Percentiles rank a stretch among this genome's conserved stretches.
These are phyloP conservation scores for mouse (Mus musculus) DNA, from an alignment of 2,113 vertebrate species.

Conservation along the genomic window GRCm39 chr14:36410001-36410500, in stretches of 20 bases:
- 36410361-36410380: conserved; percentile 23
- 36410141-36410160: not conserved
- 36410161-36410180: not conserved
- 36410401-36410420: not conserved
- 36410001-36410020: not conserved
- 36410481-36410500: not conserved
- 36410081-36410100: not conserved
- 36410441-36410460: not conserved
- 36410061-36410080: not conserved
- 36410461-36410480: not conserved
- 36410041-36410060: rapidly evolving
- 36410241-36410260: conserved; percentile 2
- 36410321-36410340: not conserved
- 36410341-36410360: not conserved
- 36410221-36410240: not conserved
- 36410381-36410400: not conserved
- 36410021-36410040: not conserved
- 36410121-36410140: not conserved
- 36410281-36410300: not conserved
- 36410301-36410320: not conserved
- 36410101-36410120: not conserved
- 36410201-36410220: not conserved
- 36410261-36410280: not conserved
- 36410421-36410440: conserved; percentile 22
- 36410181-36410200: not conserved